Conservation (phyloP, 1,140 invertebrate species). For the Macrostomum lignano region DNA sequence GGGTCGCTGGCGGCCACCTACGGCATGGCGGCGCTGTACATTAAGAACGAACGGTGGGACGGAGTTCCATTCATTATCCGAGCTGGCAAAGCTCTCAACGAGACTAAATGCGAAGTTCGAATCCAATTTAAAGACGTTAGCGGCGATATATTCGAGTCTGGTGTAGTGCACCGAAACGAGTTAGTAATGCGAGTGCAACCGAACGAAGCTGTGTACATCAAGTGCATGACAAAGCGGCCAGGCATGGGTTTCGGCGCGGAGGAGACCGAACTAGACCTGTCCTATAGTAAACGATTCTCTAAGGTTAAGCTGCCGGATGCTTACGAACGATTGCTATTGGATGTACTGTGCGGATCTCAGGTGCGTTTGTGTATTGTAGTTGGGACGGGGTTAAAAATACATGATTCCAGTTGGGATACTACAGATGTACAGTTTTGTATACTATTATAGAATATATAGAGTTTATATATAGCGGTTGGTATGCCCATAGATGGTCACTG, state of each 20-base stretch:
- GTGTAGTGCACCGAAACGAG: slow-evolving; percentile 69
- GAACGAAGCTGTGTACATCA: slow-evolving; percentile 85
- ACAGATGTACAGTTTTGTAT: no score
- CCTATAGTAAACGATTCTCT: slow-evolving; percentile 47
- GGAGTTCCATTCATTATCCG: slow-evolving; percentile 86
- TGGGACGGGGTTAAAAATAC: no score
- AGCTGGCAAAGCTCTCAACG: slow-evolving; percentile 89
- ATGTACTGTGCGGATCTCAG: slow-evolving; percentile 85
- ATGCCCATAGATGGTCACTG: no score
- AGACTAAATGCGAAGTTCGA: slow-evolving; percentile 85
- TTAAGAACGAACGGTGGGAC: slow-evolving; percentile 94
- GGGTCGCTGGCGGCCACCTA: slow-evolving; percentile 77
- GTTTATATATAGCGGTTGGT: no score
- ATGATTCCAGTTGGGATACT: no score
- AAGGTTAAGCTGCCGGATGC: slow-evolving; percentile 66
- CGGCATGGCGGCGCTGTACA: slow-evolving; percentile 53
- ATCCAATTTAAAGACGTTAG: slow-evolving; percentile 68
- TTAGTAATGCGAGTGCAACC: slow-evolving; percentile 90
- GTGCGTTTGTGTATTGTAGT: no score
- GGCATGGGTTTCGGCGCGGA: slow-evolving; percentile 75
- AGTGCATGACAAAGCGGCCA: slow-evolving; percentile 90
- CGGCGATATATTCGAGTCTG: slow-evolving; percentile 66
- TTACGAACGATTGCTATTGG: slow-evolving; percentile 78
- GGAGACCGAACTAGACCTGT: slow-evolving; percentile 87
- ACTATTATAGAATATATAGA: no score